These are phyloP conservation scores for Tholera decimalis DNA, from an alignment of 2,888 invertebrate genomes.

Conservation along the genomic window DNA sequence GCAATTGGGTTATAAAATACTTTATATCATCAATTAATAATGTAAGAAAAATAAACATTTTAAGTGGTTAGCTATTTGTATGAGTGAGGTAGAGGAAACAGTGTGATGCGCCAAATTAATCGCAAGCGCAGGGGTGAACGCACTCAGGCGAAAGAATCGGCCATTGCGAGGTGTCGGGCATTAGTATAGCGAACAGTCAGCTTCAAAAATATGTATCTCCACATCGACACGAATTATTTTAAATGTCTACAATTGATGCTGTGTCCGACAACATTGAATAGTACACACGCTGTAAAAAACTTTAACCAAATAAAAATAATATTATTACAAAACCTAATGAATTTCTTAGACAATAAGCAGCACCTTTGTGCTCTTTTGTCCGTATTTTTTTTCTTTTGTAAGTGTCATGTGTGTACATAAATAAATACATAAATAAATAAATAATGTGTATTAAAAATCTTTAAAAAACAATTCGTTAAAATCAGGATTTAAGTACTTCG, in stretches of 20 bases:
- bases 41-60: conserved; percentile 20
- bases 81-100: conserved; percentile 57
- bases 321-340: too few species aligned
- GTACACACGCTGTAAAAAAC: too few species aligned
- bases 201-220: not conserved
- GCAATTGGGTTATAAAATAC: conserved; percentile 29
- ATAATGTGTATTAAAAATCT: too few species aligned
- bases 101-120: conserved; percentile 66
- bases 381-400: too few species aligned
- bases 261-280: not conserved
- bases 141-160: conserved; percentile 63
- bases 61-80: not conserved
- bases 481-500: too few species aligned
- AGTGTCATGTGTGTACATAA: too few species aligned
- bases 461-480: too few species aligned
- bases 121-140: conserved; percentile 70
- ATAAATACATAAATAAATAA: too few species aligned
- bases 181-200: conserved; percentile 27
- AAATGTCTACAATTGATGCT: not conserved
- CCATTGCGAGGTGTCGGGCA: conserved; percentile 32
- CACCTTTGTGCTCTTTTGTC: too few species aligned
- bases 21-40: conserved; percentile 30
- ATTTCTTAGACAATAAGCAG: too few species aligned
- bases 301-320: too few species aligned
- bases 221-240: not conserved